phyloP scores from a whole-genome alignment of 2,888 invertebrate species.

The Drosophila falleni region DNA sequence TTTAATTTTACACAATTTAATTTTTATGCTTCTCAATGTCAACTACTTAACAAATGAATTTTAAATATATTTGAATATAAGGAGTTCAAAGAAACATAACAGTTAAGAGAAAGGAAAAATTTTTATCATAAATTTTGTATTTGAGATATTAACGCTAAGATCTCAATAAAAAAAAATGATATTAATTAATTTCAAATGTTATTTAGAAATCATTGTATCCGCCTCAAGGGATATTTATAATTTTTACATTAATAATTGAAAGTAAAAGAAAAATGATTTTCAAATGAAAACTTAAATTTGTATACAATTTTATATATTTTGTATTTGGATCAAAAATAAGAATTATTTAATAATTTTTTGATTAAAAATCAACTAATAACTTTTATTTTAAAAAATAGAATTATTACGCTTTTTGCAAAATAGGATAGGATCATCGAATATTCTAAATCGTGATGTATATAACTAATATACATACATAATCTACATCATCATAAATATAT shows the following conservation, averaged over 20 bases:
- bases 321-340: neutral
- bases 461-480: slow-evolving; percentile 27
- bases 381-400: neutral
- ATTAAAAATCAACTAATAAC: neutral
- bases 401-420: slow-evolving; percentile 6
- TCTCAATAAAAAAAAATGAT: neutral
- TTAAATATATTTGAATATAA: no score
- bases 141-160: no score
- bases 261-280: neutral
- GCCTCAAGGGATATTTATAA: neutral
- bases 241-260: neutral
- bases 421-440: slow-evolving; percentile 30
- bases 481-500: slow-evolving; percentile 2
- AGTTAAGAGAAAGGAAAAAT: no score
- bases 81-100: no score
- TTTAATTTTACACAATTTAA: neutral
- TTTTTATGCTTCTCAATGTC: neutral
- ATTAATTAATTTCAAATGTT: neutral
- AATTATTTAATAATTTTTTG: neutral
- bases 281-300: no score
- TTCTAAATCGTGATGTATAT: slow-evolving; percentile 47
- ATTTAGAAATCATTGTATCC: neutral
- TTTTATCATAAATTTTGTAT: no score
- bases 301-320: no score
- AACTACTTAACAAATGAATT: no score